phyloP scores from a whole-genome alignment of 1,140 invertebrate genomes.

The Camponotus floridanus region DNA sequence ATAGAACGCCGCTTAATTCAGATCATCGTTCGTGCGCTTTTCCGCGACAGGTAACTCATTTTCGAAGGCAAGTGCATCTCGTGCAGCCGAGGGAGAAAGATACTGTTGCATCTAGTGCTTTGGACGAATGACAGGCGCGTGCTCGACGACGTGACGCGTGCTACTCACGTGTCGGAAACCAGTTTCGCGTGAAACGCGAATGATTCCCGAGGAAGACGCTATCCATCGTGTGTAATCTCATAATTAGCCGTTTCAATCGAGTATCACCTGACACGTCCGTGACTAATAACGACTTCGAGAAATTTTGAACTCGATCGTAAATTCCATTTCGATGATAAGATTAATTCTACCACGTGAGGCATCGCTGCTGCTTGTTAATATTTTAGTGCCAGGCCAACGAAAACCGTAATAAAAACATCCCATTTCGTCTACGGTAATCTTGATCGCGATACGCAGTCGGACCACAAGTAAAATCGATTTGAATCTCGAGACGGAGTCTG shows the following conservation, averaged over 20 bases:
- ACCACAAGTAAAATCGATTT: constrained; percentile 43
- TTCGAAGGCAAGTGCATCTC: background rate
- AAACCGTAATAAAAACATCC: background rate
- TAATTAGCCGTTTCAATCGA: background rate
- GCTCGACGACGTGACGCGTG: constrained; percentile 66
- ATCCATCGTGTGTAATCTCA: constrained; percentile 19
- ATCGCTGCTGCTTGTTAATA: background rate
- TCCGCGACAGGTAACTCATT: constrained; percentile 20
- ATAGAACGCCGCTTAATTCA: background rate
- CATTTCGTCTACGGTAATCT: constrained; percentile 21
- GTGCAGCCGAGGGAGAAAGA: background rate
- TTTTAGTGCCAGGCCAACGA: background rate
- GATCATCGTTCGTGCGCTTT: background rate
- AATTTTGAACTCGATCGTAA: background rate
- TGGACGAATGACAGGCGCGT: constrained; percentile 57
- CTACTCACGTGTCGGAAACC: constrained; percentile 52
- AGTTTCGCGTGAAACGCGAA: constrained; percentile 57
- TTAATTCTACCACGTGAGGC: background rate
- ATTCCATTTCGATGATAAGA: background rate
- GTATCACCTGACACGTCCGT: too few species aligned
- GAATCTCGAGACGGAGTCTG: constrained; percentile 29
- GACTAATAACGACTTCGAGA: background rate
- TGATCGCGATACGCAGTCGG: constrained; percentile 40
- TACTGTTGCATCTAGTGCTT: constrained; percentile 20
- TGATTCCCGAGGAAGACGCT: background rate